These are phyloP conservation scores for Chaetops frenatus DNA, from an alignment of 2,113 vertebrate genomes.

Conservation along the genomic window DNA sequence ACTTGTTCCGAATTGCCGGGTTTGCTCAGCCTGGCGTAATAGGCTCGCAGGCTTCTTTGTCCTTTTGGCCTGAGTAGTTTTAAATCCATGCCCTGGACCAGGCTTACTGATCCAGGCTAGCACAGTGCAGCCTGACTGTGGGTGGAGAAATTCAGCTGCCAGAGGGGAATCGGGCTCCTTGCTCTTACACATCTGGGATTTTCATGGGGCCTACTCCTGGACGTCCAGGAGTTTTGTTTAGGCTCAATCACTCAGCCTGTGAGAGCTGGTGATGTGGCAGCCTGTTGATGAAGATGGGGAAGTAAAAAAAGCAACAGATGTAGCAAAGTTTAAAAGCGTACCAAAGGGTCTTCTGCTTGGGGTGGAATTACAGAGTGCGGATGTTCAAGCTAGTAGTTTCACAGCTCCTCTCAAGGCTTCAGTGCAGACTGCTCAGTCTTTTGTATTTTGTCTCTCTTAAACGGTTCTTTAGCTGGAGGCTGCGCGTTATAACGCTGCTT, in stretches of 20 bases:
- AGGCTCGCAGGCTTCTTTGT: background rate
- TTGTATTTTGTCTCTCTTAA: background rate
- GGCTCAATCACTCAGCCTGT: background rate
- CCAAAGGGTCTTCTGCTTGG: background rate
- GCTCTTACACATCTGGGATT: background rate
- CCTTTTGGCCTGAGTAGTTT: background rate
- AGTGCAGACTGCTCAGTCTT: background rate
- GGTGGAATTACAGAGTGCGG: fast-evolving
- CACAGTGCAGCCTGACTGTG: background rate
- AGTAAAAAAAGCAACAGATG: background rate
- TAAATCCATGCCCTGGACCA: background rate
- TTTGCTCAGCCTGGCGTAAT: background rate
- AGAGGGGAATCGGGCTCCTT: fast-evolving
- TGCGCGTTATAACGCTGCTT: background rate
- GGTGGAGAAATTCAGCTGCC: background rate
- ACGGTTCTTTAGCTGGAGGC: background rate
- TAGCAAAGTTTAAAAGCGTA: background rate
- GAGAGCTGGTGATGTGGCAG: background rate
- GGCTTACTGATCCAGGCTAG: background rate
- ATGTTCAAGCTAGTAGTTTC: background rate
- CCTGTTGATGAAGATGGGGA: background rate
- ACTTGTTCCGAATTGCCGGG: background rate
- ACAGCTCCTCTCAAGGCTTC: background rate
- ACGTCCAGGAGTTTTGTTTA: background rate
- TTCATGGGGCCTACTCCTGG: background rate